phyloP scores from a whole-genome alignment of 2,888 invertebrate species.

The Andrena praecox region DNA sequence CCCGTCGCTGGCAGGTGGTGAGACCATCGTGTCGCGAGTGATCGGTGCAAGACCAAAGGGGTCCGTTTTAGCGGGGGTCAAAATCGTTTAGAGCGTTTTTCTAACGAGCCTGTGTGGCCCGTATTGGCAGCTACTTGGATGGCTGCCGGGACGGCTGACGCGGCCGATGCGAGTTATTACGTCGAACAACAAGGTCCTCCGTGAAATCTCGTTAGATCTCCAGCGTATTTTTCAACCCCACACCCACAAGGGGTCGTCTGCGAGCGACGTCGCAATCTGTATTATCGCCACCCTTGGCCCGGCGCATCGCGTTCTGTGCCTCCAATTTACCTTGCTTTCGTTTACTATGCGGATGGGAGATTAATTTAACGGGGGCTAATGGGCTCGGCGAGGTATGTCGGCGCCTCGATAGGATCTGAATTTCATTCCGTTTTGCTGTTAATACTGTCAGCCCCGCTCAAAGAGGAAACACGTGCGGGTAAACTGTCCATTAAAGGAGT shows the following conservation, averaged over 20 bases:
- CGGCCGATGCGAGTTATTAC: slow-evolving; percentile 63
- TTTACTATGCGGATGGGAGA: neutral
- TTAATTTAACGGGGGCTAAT: slow-evolving; percentile 35
- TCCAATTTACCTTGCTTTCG: slow-evolving; percentile 20
- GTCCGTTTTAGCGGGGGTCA: slow-evolving; percentile 11
- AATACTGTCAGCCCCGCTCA: neutral
- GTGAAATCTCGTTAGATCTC: slow-evolving; percentile 51
- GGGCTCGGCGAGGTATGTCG: neutral
- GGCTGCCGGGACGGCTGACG: slow-evolving; percentile 49
- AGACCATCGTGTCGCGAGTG: neutral
- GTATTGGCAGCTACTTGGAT: slow-evolving; percentile 64
- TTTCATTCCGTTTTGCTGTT: slow-evolving; percentile 15
- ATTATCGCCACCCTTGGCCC: slow-evolving; percentile 9
- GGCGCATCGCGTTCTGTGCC: slow-evolving; percentile 15
- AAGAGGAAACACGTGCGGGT: neutral
- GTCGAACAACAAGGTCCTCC: slow-evolving; percentile 54
- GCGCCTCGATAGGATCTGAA: neutral
- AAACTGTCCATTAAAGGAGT: neutral
- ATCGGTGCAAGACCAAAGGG: neutral
- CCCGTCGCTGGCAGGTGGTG: neutral
- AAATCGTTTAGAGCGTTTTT: slow-evolving; percentile 44
- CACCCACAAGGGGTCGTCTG: slow-evolving; percentile 31
- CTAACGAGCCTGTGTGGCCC: slow-evolving; percentile 38
- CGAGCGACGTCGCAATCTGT: slow-evolving; percentile 51
- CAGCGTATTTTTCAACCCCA: slow-evolving; percentile 10